A percentile compares a stretch with the other conserved stretches of the same genome.
phyloP scores from a whole-genome alignment of 1,140 invertebrate species.

The Monochamus saltuarius region DNA sequence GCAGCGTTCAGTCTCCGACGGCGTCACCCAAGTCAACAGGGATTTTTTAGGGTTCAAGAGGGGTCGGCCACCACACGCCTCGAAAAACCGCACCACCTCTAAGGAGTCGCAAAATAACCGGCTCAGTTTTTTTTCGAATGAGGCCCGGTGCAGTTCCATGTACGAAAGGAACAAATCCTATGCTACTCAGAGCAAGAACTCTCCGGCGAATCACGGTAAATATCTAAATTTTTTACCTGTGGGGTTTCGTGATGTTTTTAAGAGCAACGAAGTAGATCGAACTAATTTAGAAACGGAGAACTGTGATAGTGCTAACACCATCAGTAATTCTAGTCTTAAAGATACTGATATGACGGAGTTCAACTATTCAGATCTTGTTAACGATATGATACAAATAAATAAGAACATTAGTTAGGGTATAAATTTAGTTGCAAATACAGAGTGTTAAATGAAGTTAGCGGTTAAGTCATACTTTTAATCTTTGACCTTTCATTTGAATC shows the following conservation, averaged over 20 bases:
- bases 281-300: not conserved
- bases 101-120: not conserved
- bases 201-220: too few species aligned
- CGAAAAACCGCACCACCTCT: not conserved
- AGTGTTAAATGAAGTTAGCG: too few species aligned
- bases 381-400: conserved; percentile 66
- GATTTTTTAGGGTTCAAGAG: not conserved
- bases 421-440: conserved; percentile 8
- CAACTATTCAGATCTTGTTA: conserved; percentile 63
- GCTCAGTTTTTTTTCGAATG: conserved; percentile 10
- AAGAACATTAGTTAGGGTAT: conserved; percentile 41
- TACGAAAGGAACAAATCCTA: conserved; percentile 9
- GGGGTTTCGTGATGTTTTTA: not conserved
- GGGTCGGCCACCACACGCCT: not conserved
- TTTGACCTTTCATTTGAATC: too few species aligned
- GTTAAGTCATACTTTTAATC: too few species aligned
- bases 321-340: conserved; percentile 71
- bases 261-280: conserved; percentile 20
- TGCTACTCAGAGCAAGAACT: not conserved
- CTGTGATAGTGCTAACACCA: conserved; percentile 51
- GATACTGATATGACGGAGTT: conserved; percentile 68
- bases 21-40: conserved; percentile 9
- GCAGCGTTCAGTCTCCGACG: conserved; percentile 32
- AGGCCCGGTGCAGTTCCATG: not conserved
- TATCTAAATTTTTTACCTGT: conserved; percentile 2